A percentile compares a stretch with the other conserved stretches of the same genome.
These are phyloP conservation scores for Euwallacea similis DNA, from an alignment of 1,140 invertebrate species.

Conservation along the genomic window DNA sequence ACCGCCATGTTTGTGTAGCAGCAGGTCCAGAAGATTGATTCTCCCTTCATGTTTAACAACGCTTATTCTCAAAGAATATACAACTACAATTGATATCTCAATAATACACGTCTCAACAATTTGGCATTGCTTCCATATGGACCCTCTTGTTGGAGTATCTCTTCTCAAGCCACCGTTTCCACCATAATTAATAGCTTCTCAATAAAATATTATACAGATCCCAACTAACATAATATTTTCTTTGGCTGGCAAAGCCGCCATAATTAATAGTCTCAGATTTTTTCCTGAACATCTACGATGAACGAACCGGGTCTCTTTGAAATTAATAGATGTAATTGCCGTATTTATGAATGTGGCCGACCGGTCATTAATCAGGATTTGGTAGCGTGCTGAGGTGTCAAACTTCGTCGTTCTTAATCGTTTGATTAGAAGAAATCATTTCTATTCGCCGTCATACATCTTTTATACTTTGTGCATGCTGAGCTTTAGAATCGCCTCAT, in stretches of 20 bases:
- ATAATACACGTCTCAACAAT: too few species aligned
- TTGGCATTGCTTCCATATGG: neutral
- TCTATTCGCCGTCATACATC: conserved; percentile 9
- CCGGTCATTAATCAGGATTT: conserved; percentile 26
- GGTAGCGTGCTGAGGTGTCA: conserved; percentile 31
- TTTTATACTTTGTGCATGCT: too few species aligned
- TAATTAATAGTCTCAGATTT: conserved; percentile 20
- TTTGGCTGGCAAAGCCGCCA: conserved; percentile 4
- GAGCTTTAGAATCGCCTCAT: too few species aligned
- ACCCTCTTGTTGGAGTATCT: neutral
- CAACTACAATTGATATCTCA: too few species aligned
- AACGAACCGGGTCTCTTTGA: conserved; percentile 15
- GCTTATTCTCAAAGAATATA: too few species aligned
- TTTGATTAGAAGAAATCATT: conserved; percentile 24
- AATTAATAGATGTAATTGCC: conserved; percentile 30
- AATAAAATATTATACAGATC: too few species aligned
- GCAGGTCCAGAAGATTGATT: too few species aligned
- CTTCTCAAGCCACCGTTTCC: too few species aligned
- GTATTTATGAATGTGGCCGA: conserved; percentile 27
- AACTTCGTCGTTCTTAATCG: conserved; percentile 10
- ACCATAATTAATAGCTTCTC: too few species aligned
- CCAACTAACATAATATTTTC: conserved; percentile 12
- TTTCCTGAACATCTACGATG: conserved; percentile 14
- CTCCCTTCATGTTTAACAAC: too few species aligned
- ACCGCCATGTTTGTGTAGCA: too few species aligned